phyloP scores from a whole-genome alignment of 2,113 vertebrate genomes.

The Cromileptes altivelis region DNA sequence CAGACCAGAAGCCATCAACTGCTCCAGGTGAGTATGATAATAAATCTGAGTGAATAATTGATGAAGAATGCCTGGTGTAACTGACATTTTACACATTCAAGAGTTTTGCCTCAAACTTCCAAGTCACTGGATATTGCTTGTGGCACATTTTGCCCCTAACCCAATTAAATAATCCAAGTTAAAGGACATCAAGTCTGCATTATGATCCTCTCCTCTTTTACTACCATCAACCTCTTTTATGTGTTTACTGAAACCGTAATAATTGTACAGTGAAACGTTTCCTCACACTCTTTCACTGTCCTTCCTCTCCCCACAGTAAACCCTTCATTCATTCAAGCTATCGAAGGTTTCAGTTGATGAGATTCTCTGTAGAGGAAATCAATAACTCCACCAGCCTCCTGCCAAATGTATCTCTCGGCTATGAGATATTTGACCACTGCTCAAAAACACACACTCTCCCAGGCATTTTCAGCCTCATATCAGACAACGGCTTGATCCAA shows the following conservation, averaged over 20 bases:
- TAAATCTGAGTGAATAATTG: background rate
- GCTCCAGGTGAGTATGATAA: conserved; percentile 70
- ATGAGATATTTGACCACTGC: conserved; percentile 88
- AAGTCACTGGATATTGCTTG: background rate
- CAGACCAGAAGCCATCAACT: conserved; percentile 62
- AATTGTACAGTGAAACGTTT: background rate
- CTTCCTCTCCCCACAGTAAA: conserved; percentile 64
- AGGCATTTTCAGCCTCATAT: conserved; percentile 70
- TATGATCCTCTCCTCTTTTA: background rate
- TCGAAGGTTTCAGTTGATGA: conserved; percentile 86
- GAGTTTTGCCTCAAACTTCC: background rate
- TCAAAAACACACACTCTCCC: conserved; percentile 74
- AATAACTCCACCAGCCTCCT: conserved; percentile 89
- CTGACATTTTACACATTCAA: background rate
- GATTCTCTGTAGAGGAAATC: conserved; percentile 88
- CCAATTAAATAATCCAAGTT: background rate
- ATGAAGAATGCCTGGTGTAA: background rate
- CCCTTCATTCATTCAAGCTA: conserved; percentile 73
- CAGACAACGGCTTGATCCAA: conserved; percentile 56
- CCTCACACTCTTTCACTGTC: background rate
- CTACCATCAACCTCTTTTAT: background rate
- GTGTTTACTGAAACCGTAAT: background rate
- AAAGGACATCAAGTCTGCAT: too few species aligned
- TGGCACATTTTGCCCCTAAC: background rate
- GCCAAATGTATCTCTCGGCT: conserved; percentile 88